Evolutionary conservation across 1,140 invertebrate genomes (phyloP), one percentile per base, ranked within the genome.

Genomic region (Drosophila nasuta): DNA sequence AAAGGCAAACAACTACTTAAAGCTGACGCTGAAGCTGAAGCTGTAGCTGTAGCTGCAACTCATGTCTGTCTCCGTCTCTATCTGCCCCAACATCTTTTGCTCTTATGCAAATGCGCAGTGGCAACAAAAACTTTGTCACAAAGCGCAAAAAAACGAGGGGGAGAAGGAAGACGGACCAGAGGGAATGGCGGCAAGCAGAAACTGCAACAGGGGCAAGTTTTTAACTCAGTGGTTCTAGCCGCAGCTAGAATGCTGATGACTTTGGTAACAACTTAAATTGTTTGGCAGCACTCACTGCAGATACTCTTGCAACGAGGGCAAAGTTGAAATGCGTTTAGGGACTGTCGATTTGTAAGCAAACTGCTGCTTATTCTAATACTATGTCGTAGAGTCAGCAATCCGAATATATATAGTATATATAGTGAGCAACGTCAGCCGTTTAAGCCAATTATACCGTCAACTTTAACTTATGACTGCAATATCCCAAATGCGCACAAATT

Each of bases 221-320:
- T 67, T 76, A 65, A 65, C 62, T 20, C 30, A 68, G 79, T 77
- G 62, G 63, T 20, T 20, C 2, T 71, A 45, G 66, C 69, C 66
- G 76, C 83, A 80, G 64, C 73, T 51, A 60, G 51, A 67, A 87
- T 87, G 80, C 77, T 88, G 82, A 87, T 88, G 85, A 87, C 85
- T 87, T 87, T 89, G 80, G 75, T 81, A 88, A 87, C 83, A 87
- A 87, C 83, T 87, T 87, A 88, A 87, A 87, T 87, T 87, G 83
- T 80, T 87, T 88, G 82, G 77, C 77, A 57, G 80, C 80, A 74
- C 67, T 69, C 56, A 25, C 20, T 35, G 57, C 46, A 62, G 45
- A 82, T 64, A 38, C 69, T 57, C 46, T 65, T 13, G 25, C 67
- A 66, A 17, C 6, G 54, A 56, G 64, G 69, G 49, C 56, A 77